Conservation (phyloP, 2,888 invertebrate species). For the Omphaloscelis lunosa region DNA sequence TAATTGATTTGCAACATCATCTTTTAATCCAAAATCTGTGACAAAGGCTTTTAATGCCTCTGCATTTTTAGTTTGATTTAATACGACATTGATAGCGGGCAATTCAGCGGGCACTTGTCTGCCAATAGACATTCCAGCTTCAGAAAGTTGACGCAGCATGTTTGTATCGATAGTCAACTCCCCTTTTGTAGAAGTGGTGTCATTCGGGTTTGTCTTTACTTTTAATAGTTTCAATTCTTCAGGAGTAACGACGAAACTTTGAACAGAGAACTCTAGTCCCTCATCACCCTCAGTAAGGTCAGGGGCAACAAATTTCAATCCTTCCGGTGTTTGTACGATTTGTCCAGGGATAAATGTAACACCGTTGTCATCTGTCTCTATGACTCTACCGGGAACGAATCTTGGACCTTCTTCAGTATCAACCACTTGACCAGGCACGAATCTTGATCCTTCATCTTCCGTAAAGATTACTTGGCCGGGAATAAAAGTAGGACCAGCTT, state of each 20-base stretch:
- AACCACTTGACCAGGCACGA: constrained; percentile 93
- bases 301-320: constrained; percentile 93
- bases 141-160: constrained; percentile 92
- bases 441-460: constrained; percentile 91
- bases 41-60: constrained; percentile 88
- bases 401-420: constrained; percentile 93
- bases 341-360: constrained; percentile 95
- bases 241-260: constrained; percentile 91
- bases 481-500: constrained; percentile 94
- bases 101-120: constrained; percentile 91
- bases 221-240: constrained; percentile 88
- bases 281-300: constrained; percentile 92
- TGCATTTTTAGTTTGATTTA: constrained; percentile 88
- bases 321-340: constrained; percentile 93
- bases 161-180: constrained; percentile 92
- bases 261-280: constrained; percentile 93
- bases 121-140: constrained; percentile 93
- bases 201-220: constrained; percentile 89
- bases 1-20: constrained; percentile 89
- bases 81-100: constrained; percentile 91
- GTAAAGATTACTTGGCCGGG: constrained; percentile 94
- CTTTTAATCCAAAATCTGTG: constrained; percentile 87
- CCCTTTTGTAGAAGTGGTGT: constrained; percentile 89
- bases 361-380: constrained; percentile 93
- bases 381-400: constrained; percentile 93